Percentiles rank a stretch among this genome's conserved stretches.
phyloP scores from a whole-genome alignment of 2,113 vertebrate species.

The Eurystomus gularis region DNA sequence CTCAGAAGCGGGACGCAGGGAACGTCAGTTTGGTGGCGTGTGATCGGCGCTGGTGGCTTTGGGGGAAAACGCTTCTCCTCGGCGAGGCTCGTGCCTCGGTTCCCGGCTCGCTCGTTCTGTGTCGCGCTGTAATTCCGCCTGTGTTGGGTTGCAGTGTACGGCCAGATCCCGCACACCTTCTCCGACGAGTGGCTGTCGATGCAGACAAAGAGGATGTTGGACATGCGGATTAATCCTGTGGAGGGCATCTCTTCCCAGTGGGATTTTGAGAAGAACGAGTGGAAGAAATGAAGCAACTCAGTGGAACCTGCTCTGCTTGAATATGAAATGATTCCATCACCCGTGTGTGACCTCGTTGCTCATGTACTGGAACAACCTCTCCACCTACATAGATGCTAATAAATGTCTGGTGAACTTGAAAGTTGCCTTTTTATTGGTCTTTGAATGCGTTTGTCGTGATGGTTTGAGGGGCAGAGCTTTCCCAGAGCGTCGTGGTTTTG shows the following conservation, averaged over 20 bases:
- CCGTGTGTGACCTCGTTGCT: conserved; percentile 66
- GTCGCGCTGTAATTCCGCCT: neutral
- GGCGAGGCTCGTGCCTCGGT: too few relatives aligned
- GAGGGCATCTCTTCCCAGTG: conserved; percentile 87
- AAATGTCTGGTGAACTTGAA: conserved; percentile 76
- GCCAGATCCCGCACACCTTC: conserved; percentile 85
- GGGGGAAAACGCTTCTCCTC: too few relatives aligned
- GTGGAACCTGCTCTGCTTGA: neutral
- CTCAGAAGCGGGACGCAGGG: too few relatives aligned
- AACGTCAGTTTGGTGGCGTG: too few relatives aligned
- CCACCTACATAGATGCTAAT: conserved; percentile 77
- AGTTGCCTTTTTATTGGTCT: neutral
- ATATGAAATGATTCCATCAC: conserved; percentile 17
- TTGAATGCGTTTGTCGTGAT: neutral
- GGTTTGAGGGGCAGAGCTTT: neutral
- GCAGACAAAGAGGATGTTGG: conserved; percentile 90
- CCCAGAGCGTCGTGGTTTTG: neutral
- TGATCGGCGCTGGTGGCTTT: too few relatives aligned
- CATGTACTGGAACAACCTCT: conserved; percentile 77
- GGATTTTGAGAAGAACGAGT: conserved; percentile 94
- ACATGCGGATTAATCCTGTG: conserved; percentile 89
- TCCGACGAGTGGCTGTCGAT: conserved; percentile 79
- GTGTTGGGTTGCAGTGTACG: conserved; percentile 78
- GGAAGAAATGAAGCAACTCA: conserved; percentile 88
- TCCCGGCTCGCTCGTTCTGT: neutral